phyloP scores from a whole-genome alignment of 2,888 invertebrate species.

The Pristionchus fissidentatus region DNA sequence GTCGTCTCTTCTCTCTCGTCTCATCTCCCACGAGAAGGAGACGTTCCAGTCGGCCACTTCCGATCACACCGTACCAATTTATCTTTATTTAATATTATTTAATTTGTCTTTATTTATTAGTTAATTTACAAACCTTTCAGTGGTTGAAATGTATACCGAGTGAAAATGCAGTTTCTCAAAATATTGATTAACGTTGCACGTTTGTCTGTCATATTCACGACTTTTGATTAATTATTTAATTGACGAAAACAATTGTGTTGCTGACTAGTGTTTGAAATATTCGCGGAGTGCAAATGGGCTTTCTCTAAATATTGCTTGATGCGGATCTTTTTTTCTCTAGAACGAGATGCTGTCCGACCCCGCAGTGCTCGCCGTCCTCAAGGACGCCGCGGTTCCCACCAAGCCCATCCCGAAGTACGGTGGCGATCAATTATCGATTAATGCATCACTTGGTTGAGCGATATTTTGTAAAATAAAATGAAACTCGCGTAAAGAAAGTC shows the following conservation, averaged over 20 bases:
- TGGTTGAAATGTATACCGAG: neutral
- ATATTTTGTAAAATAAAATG: neutral
- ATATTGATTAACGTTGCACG: too few relatives aligned
- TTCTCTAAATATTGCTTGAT: neutral
- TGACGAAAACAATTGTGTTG: neutral
- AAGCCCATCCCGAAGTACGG: conserved; percentile 11
- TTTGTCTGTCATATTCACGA: too few relatives aligned
- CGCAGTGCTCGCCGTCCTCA: conserved; percentile 3
- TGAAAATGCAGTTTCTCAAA: too few relatives aligned
- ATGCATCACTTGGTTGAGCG: too few relatives aligned
- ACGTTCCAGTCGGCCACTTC: conserved; percentile 63
- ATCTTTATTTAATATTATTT: neutral
- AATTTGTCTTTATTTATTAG: neutral
- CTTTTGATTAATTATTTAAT: neutral
- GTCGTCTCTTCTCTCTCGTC: conserved; percentile 54
- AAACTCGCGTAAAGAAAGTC: too few relatives aligned
- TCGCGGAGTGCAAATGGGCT: too few relatives aligned
- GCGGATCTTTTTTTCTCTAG: conserved; percentile 9
- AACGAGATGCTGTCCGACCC: conserved; percentile 42
- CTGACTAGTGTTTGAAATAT: too few relatives aligned
- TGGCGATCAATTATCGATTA: neutral
- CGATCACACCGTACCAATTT: conserved; percentile 50
- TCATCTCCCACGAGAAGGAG: conserved; percentile 62
- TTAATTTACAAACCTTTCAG: neutral
- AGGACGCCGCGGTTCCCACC: neutral